Evolutionary conservation across 2,888 invertebrate species (phyloP).

Genomic region (Brachypalpus laphriformis): DNA sequence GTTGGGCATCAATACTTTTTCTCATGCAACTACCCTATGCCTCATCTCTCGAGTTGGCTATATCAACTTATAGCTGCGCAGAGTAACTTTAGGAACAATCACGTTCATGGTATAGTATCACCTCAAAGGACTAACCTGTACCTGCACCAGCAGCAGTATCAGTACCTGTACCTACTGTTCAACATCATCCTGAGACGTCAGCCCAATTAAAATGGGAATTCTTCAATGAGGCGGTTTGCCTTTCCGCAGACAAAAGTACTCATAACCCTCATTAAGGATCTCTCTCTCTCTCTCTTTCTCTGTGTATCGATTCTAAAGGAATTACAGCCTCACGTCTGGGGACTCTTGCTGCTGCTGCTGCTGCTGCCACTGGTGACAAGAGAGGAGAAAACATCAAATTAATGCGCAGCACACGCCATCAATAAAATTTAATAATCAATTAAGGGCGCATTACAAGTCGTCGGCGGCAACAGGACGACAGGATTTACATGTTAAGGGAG

Average conservation of each 20-base stretch:
- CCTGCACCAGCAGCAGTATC: no score
- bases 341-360: neutral
- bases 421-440: constrained; percentile 41
- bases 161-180: no score
- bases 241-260: neutral
- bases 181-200: neutral
- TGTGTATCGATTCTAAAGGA: neutral
- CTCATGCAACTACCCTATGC: no score
- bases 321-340: neutral
- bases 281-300: no score
- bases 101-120: no score
- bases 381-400: neutral
- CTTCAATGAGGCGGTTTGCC: no score
- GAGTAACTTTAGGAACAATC: no score
- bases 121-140: no score
- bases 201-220: neutral
- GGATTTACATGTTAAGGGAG: neutral
- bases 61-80: no score
- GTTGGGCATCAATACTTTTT: no score
- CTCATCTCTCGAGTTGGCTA: no score
- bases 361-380: neutral
- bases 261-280: neutral
- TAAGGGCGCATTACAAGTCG: constrained; percentile 8
- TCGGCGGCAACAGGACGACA: no score
- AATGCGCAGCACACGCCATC: constrained; percentile 32